Evolutionary conservation across 30 jellyfish, hydroid and myxozoan genomes (phyloP), one percentile per base, ranked within the genome.

Genomic region (Pseudorhiza aurosa): DNA sequence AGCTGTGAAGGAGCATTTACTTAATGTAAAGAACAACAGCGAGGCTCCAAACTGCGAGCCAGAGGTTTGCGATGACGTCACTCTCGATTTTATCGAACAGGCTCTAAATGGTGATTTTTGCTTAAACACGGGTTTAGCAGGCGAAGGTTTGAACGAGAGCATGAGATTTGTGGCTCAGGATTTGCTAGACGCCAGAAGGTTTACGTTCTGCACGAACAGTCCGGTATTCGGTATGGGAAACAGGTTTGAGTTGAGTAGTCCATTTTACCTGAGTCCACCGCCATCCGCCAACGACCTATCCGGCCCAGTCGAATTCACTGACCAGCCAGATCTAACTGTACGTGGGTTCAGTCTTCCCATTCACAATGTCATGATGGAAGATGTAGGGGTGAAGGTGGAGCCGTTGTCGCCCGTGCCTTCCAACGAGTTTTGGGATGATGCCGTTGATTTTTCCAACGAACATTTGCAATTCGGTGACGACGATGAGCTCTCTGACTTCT

Each of bases 181-280:
- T 58, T 74, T 94, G 32, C 45, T 94, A 53, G 97, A 94, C 50
- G 99, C 99, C 0, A 65, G 99, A 49, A 74, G 75, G 15, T 73
- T 71, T 40, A 47, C 87, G 40, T 85, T 65, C 42, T 65, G 87
- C 31, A 65, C 90, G 58, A 89, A 82, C 81, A 87, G 95, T 56
- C 79, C 96, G 70, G 50, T 28, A 19, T 75, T 87, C 37, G 68
- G 94, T 27, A 43, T 88, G 12, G 26, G 79, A 18, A 69, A 80
- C 28, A 88, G 90, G 21, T 58, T 83, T 59, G 88, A 87, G 31
- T 65, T 87, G 65, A 70, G 97, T 67, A 81, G 97, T 51, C 97
- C 99, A 7, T 84, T 77, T 43, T 93, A 95, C 67, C 60, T 94
- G 57, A 78, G 96, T 56, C 99, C 99, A 29, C 99, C 99, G 47